These are phyloP conservation scores for Drosophila emarginata DNA, from an alignment of 2,888 invertebrate genomes.

Conservation along the genomic window DNA sequence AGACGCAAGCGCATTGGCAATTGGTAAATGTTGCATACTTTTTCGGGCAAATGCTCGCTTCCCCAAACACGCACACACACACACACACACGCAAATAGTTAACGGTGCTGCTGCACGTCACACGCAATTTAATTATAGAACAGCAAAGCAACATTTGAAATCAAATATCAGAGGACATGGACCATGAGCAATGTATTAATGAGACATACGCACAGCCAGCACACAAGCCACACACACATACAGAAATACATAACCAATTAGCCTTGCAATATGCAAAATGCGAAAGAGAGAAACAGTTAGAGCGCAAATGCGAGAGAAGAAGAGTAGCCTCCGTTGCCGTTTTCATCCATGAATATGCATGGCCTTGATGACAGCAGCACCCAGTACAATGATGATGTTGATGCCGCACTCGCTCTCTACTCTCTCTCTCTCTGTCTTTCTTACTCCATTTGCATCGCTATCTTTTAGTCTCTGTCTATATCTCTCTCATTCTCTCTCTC, in stretches of 20 bases:
- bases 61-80: no score
- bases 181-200: constrained; percentile 22
- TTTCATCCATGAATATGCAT: constrained; percentile 24
- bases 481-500: background rate
- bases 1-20: constrained; percentile 54
- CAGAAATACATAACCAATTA: constrained; percentile 48
- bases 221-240: background rate
- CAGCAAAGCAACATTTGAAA: constrained; percentile 52
- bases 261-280: constrained; percentile 26
- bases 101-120: constrained; percentile 13
- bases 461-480: constrained; percentile 1
- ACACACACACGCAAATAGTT: background rate
- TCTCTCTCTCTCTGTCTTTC: constrained; percentile 8
- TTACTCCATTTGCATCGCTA: constrained; percentile 10
- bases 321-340: background rate
- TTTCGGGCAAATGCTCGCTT: constrained; percentile 39
- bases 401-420: constrained; percentile 5
- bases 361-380: constrained; percentile 57
- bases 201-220: constrained; percentile 6
- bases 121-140: constrained; percentile 66
- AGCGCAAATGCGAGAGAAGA: constrained; percentile 14
- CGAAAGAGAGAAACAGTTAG: constrained; percentile 17
- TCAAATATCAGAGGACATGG: constrained; percentile 59
- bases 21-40: constrained; percentile 59
- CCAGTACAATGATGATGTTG: constrained; percentile 9